Percentiles rank a stretch among this genome's conserved stretches.
These are phyloP conservation scores for Pristionchus maxplancki DNA, from an alignment of 2,888 invertebrate genomes.

Conservation along the genomic window DNA sequence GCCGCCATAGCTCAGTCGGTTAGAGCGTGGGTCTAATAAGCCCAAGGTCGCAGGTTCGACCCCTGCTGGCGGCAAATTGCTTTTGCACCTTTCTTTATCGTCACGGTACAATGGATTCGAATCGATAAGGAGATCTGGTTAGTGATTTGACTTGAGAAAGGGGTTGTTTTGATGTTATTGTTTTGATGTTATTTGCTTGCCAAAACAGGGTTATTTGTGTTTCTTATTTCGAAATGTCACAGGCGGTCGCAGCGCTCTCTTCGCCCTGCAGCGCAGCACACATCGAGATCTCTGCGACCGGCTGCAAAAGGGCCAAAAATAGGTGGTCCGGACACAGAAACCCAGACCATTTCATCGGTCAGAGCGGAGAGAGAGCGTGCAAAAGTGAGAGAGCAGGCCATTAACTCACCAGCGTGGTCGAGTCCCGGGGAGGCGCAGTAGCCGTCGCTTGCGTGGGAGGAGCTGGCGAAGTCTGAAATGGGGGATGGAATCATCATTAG, in stretches of 20 bases:
- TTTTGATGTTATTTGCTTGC: no score
- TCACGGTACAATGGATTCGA: not conserved
- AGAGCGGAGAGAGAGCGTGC: no score
- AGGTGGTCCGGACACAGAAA: not conserved
- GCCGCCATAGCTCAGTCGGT: slow-evolving; percentile 60
- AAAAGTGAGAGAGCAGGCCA: no score
- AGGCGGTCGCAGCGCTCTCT: slow-evolving; percentile 41
- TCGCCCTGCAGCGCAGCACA: slow-evolving; percentile 49
- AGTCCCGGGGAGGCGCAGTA: not conserved
- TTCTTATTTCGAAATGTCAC: not conserved
- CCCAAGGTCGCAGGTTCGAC: slow-evolving; percentile 60
- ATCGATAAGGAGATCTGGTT: not conserved
- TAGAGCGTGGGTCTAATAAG: slow-evolving; percentile 60
- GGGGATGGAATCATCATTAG: no score
- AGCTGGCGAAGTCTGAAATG: not conserved
- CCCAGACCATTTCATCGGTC: not conserved
- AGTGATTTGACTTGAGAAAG: not conserved
- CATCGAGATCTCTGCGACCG: slow-evolving; percentile 48
- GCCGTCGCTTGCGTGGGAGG: not conserved
- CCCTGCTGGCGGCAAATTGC: slow-evolving; percentile 58
- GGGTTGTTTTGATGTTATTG: no score
- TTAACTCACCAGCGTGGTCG: slow-evolving; percentile 18
- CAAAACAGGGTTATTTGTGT: not conserved
- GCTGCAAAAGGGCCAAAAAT: slow-evolving; percentile 35
- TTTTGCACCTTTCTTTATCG: slow-evolving; percentile 50